A percentile compares a stretch with the other conserved stretches of the same genome.
phyloP scores from a whole-genome alignment of 1,140 invertebrate species.

The Heliothis virescens region DNA sequence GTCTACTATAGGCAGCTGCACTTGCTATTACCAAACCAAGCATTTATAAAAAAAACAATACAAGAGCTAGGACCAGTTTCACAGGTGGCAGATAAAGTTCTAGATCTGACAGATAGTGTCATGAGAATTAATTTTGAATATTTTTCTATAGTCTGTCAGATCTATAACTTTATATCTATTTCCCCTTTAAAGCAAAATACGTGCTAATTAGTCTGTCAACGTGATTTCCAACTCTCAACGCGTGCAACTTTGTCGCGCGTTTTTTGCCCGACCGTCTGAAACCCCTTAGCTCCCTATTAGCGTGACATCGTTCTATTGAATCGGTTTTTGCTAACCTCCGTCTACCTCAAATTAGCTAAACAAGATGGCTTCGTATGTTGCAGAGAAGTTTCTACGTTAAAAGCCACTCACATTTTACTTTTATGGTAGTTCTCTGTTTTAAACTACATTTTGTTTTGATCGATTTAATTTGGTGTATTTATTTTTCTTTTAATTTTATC shows the following conservation, averaged over 20 bases:
- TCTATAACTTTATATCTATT: background rate
- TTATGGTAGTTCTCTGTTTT: background rate
- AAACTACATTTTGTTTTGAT: background rate
- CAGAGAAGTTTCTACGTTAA: background rate
- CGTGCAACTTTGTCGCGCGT: background rate
- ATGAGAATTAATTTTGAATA: too few relatives aligned
- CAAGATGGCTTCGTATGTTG: background rate
- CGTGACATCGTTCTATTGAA: background rate
- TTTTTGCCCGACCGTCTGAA: background rate
- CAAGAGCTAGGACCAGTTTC: too few relatives aligned
- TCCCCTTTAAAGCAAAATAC: too few relatives aligned
- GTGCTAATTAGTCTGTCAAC: too few relatives aligned
- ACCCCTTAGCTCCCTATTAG: background rate
- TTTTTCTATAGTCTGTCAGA: too few relatives aligned
- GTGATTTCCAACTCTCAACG: background rate
- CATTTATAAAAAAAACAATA: background rate
- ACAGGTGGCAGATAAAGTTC: too few relatives aligned
- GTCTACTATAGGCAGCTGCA: too few relatives aligned
- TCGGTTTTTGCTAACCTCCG: background rate
- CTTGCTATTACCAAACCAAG: too few relatives aligned
- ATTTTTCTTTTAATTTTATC: too few relatives aligned
- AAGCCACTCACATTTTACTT: background rate
- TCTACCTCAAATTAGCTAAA: background rate
- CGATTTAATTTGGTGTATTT: too few relatives aligned
- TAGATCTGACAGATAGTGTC: too few relatives aligned